phyloP scores from a whole-genome alignment of 2,888 invertebrate genomes.

The Cepaea hortensis region DNA sequence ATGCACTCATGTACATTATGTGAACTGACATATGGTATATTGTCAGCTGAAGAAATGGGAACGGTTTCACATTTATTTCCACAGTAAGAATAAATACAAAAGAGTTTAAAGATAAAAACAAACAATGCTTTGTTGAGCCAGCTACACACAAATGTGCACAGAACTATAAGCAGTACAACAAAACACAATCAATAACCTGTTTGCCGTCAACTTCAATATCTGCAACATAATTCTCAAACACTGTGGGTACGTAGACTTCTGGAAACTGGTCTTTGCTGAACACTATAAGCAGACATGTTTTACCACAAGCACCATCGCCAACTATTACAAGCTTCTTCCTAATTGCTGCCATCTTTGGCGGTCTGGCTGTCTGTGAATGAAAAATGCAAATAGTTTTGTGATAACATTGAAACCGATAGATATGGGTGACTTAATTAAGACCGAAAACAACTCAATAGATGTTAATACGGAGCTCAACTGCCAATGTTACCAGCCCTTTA shows the following conservation, averaged over 20 bases:
- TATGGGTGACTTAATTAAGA: no score
- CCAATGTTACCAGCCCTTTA: no score
- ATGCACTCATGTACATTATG: no score
- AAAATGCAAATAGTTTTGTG: background rate
- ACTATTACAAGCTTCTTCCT: conserved; percentile 98
- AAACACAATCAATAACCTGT: conserved; percentile 78
- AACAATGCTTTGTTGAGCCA: no score
- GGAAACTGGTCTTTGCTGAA: conserved; percentile 99
- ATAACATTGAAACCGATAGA: no score
- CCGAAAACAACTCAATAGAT: no score
- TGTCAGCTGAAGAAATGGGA: background rate
- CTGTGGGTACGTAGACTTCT: conserved; percentile 99
- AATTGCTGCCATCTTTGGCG: conserved; percentile 85
- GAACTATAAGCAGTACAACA: background rate
- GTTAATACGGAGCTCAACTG: no score
- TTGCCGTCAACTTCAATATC: conserved; percentile 99
- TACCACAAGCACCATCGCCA: conserved; percentile 99
- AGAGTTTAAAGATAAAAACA: background rate
- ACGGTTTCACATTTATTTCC: background rate
- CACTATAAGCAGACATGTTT: conserved; percentile 98
- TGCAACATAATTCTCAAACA: conserved; percentile 99
- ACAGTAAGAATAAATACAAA: background rate
- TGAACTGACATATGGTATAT: no score
- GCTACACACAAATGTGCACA: no score
- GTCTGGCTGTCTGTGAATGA: conserved; percentile 39